These are phyloP conservation scores for Thumatha senex DNA, from an alignment of 2,888 invertebrate species.

Conservation along the genomic window DNA sequence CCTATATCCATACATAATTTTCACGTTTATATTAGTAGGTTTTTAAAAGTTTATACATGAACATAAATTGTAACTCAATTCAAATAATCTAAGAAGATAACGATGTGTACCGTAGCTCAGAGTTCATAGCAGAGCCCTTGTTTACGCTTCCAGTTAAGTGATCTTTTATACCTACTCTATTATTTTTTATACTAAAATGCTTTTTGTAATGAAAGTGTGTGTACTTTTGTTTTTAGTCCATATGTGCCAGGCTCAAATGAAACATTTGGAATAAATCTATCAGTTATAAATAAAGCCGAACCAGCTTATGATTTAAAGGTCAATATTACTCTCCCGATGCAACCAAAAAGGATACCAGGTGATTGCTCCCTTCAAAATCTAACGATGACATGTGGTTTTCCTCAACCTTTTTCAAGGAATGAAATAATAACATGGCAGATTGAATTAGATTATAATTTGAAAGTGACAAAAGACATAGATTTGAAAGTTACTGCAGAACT, in stretches of 20 bases:
- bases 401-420: slow-evolving; percentile 57
- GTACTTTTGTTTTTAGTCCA: slow-evolving; percentile 41
- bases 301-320: slow-evolving; percentile 71
- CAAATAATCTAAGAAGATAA: too few relatives aligned
- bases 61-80: too few relatives aligned
- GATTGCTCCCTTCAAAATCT: slow-evolving; percentile 56
- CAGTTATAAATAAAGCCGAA: slow-evolving; percentile 60
- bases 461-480: slow-evolving; percentile 38
- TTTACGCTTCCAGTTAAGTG: too few relatives aligned
- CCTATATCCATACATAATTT: too few relatives aligned
- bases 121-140: too few relatives aligned
- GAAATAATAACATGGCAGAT: slow-evolving; percentile 57
- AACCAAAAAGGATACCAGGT: slow-evolving; percentile 61
- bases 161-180: too few relatives aligned
- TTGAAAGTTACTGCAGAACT: slow-evolving; percentile 50
- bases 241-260: slow-evolving; percentile 62
- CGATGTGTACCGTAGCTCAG: too few relatives aligned
- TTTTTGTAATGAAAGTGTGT: too few relatives aligned
- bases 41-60: too few relatives aligned
- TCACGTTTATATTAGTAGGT: too few relatives aligned
- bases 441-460: slow-evolving; percentile 62
- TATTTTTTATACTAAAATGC: too few relatives aligned
- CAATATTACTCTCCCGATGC: slow-evolving; percentile 53
- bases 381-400: slow-evolving; percentile 58
- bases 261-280: slow-evolving; percentile 59